Percentiles rank a stretch among this genome's conserved stretches.
Evolutionary conservation across 2,113 vertebrate genomes (phyloP).

Genomic region (Megaptera novaeangliae): DNA sequence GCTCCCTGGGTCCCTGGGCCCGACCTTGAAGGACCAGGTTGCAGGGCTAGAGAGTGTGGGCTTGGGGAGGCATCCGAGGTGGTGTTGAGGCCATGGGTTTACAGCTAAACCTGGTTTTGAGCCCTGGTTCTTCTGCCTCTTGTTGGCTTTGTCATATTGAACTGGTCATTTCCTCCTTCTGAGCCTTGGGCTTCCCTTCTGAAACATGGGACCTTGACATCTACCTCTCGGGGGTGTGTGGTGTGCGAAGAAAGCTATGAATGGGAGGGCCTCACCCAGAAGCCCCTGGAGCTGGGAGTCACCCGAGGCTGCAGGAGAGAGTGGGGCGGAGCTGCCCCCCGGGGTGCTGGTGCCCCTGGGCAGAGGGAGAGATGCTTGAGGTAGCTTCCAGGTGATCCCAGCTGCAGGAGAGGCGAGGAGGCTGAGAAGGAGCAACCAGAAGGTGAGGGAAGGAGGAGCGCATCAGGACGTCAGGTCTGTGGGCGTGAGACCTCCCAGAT

Average conservation of each 20-base stretch:
- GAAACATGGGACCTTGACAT: not conserved
- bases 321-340: not conserved
- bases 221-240: not conserved
- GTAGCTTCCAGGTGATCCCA: not conserved
- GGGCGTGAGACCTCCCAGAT: not conserved
- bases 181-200: not conserved
- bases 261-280: not conserved
- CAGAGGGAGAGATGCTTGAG: not conserved
- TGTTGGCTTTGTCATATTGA: not conserved
- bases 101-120: not conserved
- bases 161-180: not conserved
- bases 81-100: not conserved
- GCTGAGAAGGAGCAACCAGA: not conserved
- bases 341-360: not conserved
- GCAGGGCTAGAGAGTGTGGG: not conserved
- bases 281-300: rapidly evolving
- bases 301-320: not conserved
- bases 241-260: not conserved
- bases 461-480: not conserved
- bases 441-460: too few species aligned
- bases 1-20: not conserved
- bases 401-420: not conserved
- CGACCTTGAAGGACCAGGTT: not conserved
- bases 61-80: not conserved
- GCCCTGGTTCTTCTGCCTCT: not conserved